Evolutionary conservation across 1,140 invertebrate species (phyloP).

Genomic region (Leptinotarsa texana): DNA sequence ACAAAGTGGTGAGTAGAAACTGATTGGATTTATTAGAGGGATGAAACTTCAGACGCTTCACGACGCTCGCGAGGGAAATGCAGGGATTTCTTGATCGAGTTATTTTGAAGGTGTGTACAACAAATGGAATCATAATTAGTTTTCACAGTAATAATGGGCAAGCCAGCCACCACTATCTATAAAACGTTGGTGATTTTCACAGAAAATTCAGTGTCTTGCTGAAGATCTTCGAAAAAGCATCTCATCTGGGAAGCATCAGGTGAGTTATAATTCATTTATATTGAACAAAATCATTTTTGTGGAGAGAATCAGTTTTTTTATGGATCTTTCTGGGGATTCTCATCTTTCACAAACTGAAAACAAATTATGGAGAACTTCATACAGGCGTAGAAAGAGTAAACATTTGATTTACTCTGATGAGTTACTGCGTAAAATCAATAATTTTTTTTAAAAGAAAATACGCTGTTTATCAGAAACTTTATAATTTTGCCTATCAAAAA

Average conservation of each 20-base stretch:
- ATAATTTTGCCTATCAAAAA: too few species aligned
- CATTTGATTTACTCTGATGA: too few species aligned
- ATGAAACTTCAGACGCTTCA: conserved; percentile 13
- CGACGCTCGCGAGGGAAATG: conserved; percentile 30
- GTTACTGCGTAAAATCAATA: too few species aligned
- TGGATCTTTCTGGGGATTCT: too few species aligned
- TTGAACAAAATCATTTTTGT: too few species aligned
- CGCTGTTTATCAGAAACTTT: too few species aligned
- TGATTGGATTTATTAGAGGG: conserved; percentile 10
- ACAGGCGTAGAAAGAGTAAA: too few species aligned
- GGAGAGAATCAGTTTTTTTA: too few species aligned
- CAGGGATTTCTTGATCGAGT: conserved; percentile 29
- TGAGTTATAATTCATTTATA: too few species aligned
- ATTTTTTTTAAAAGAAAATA: too few species aligned
- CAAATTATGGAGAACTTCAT: too few species aligned
- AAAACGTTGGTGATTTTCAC: conserved; percentile 13
- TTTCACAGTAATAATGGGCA: conserved; percentile 29
- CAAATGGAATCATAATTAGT: conserved; percentile 37
- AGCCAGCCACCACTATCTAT: conserved; percentile 2
- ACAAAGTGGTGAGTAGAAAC: background rate
- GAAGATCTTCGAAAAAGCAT: background rate
- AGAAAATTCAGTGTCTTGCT: conserved; percentile 11
- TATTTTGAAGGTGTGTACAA: conserved; percentile 21
- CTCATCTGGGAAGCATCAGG: background rate
- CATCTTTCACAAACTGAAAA: too few species aligned